Conservation (phyloP, 2,113 vertebrate species). For the Amblyornis subalaris region DNA sequence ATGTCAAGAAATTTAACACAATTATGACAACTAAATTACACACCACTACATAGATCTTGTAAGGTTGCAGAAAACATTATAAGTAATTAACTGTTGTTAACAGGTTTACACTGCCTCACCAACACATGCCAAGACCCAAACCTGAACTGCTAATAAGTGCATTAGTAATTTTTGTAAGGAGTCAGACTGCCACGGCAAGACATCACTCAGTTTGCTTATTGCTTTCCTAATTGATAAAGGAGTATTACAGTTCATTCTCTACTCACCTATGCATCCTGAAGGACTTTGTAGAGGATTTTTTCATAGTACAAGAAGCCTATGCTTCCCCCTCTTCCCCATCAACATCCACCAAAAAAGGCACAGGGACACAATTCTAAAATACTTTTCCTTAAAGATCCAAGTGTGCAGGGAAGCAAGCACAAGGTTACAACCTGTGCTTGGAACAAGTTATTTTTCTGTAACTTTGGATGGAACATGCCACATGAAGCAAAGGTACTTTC, state of each 20-base stretch:
- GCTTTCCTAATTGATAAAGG: neutral
- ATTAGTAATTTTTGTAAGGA: neutral
- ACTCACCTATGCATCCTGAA: neutral
- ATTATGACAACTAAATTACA: conserved; percentile 22
- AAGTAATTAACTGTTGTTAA: conserved; percentile 35
- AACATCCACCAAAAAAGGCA: neutral
- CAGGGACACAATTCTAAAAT: neutral
- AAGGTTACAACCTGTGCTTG: neutral
- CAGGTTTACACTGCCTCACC: neutral
- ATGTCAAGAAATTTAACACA: conserved; percentile 1
- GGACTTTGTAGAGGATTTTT: neutral
- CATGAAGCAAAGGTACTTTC: neutral
- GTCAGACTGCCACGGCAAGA: neutral
- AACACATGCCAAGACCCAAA: neutral
- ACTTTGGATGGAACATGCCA: neutral
- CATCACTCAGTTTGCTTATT: neutral
- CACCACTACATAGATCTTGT: neutral
- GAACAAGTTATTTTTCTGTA: neutral
- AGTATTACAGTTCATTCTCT: neutral
- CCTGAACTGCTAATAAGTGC: neutral
- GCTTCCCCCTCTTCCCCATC: neutral
- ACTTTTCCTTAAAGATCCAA: neutral
- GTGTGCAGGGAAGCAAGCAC: neutral
- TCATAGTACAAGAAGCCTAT: neutral
- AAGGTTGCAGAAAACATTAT: neutral